These are phyloP conservation scores for Zosterops pallidus DNA, from an alignment of 2,113 vertebrate genomes.

Conservation along the genomic window DNA sequence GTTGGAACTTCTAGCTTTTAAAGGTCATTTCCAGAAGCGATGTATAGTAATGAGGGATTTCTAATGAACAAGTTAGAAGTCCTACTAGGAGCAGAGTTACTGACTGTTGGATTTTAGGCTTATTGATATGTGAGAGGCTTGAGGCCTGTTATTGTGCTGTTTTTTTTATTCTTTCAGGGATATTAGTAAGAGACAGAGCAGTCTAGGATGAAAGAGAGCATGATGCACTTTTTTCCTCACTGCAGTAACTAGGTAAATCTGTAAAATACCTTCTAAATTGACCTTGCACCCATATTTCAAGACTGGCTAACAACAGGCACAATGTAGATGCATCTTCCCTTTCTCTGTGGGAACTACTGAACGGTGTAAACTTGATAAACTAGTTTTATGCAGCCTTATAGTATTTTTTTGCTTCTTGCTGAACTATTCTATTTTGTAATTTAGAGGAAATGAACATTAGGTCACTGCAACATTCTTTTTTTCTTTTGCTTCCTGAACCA, in stretches of 20 bases:
- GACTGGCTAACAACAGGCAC: neutral
- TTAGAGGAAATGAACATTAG: neutral
- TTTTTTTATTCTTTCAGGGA: neutral
- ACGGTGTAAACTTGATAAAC: neutral
- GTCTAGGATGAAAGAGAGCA: neutral
- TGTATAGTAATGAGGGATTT: neutral
- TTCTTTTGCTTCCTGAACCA: fast-evolving
- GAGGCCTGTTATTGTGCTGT: neutral
- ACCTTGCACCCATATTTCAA: neutral
- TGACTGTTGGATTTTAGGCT: neutral
- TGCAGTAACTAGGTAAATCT: neutral
- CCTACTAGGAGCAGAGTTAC: neutral
- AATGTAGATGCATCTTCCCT: neutral
- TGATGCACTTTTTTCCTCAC: neutral
- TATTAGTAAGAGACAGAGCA: neutral
- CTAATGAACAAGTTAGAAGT: neutral
- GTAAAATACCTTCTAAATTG: neutral
- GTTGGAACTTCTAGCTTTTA: neutral
- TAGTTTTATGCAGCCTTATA: neutral
- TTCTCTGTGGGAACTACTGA: neutral
- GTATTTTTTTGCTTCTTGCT: neutral
- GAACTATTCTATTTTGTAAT: neutral
- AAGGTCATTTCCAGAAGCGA: neutral
- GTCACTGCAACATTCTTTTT: neutral
- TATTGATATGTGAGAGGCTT: neutral